Evolutionary conservation across 2,888 invertebrate genomes (phyloP), one percentile per base, ranked within the genome.

Genomic region (Tortricodes alternella): DNA sequence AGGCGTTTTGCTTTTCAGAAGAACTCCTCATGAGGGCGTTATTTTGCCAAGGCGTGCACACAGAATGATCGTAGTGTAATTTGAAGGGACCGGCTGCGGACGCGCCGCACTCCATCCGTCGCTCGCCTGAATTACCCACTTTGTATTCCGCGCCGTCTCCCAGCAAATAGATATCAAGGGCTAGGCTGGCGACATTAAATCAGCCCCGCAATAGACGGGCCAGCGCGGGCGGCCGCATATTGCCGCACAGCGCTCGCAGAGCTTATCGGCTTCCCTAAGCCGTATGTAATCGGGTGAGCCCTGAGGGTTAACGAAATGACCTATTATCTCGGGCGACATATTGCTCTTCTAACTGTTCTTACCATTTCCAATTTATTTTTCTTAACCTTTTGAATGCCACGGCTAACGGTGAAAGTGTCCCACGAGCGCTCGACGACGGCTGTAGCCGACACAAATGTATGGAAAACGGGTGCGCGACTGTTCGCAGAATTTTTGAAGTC

Each of bases 161-260:
- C 34, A 9, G 5, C 35, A 8, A 19, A 44, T 35, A 43, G 37
- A 44, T 44, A 52, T 37, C 38, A 53, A 46, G 53, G 29, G 35
- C n/a, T 43, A 18, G 27, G 7, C 34, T 2, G 37, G 44, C 39
- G 19, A 21, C 29, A 37, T 29, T 46, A 32, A 38, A 29, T 16
- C 29, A 37, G 37, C 21, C 34, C 11, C 35, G 35, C n/a, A 41
- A 16, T 19, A 51, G 18, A 46, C 53, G 35, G 35, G 9, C 35
- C 16, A 16, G 19, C 7, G 2, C 8, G 13, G 11, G 32, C 11
- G 11, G 32, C 6, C 32, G 11, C 15, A 9, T 9, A 9, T 24
- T 2, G 3, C 9, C 24, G 3, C 9, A 27, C 21, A 2, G 1
- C 3, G 8, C 16, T 13, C 13, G 32, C 6, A 7, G 13, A 11